Evolutionary conservation across 2,113 vertebrate species (phyloP).

Genomic region (Cyphomyrus plagiostoma): DNA sequence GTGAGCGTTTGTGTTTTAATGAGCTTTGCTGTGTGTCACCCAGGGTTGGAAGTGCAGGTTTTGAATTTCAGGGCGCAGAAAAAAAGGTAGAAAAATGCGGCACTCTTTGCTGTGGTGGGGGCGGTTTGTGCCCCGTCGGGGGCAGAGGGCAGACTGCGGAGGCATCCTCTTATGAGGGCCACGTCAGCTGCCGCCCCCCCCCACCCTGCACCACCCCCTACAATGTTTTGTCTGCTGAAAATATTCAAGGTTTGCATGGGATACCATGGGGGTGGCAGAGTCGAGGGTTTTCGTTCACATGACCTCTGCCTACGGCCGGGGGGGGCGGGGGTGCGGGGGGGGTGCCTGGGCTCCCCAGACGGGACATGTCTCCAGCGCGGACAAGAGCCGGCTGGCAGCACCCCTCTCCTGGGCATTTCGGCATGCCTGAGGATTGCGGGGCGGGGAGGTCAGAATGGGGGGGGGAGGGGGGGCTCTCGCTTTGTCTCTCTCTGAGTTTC

Average conservation of each 20-base stretch:
- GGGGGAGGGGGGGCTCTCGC: constrained; percentile 28
- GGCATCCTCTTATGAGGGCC: neutral
- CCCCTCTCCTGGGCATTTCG: constrained; percentile 83
- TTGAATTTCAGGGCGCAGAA: neutral
- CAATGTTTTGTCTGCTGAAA: constrained; percentile 54
- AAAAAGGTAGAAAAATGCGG: neutral
- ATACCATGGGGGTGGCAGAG: constrained; percentile 54
- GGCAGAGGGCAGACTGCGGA: neutral
- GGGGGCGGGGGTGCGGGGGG: constrained; percentile 38
- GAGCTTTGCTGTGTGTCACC: neutral
- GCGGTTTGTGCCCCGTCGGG: neutral
- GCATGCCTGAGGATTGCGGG: constrained; percentile 64
- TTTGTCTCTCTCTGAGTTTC: neutral
- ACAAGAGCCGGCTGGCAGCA: constrained; percentile 70
- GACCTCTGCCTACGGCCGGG: constrained; percentile 52
- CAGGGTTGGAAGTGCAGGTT: neutral
- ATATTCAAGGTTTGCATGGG: constrained; percentile 60
- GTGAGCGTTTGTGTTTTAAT: neutral
- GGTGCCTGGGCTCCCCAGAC: constrained; percentile 66
- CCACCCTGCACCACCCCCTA: neutral
- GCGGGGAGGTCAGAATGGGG: constrained; percentile 30
- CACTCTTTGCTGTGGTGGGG: neutral
- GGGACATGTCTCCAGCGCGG: constrained; percentile 59
- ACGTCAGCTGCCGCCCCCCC: neutral
- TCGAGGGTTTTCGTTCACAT: constrained; percentile 64